These are phyloP conservation scores for Rostratula benghalensis DNA, from an alignment of 2,113 vertebrate genomes.

Conservation along the genomic window DNA sequence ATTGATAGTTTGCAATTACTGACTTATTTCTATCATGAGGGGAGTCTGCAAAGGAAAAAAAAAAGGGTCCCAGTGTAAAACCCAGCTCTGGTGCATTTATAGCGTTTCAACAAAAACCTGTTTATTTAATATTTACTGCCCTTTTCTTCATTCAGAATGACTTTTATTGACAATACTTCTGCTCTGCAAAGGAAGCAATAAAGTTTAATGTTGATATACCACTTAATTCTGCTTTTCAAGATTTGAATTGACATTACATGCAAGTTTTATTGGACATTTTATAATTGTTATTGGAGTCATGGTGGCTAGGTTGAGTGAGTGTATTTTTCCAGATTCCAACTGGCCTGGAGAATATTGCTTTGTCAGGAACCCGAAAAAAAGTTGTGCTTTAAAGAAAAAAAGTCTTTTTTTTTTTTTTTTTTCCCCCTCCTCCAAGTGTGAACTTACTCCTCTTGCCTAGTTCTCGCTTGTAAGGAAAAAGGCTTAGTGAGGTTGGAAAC, in stretches of 20 bases:
- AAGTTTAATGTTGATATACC: slow-evolving; percentile 77
- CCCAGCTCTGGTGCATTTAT: slow-evolving; percentile 51
- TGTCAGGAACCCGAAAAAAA: slow-evolving; percentile 39
- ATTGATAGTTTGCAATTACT: slow-evolving; percentile 69
- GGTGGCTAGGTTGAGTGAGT: slow-evolving; percentile 66
- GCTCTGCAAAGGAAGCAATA: slow-evolving; percentile 74
- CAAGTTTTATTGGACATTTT: slow-evolving; percentile 75
- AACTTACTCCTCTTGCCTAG: slow-evolving; percentile 13
- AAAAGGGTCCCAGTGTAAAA: slow-evolving; percentile 48
- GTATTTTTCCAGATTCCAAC: slow-evolving; percentile 63
- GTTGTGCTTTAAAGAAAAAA: background rate
- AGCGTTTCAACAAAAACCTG: slow-evolving; percentile 67
- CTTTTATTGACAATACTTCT: slow-evolving; percentile 74
- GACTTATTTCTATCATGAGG: slow-evolving; percentile 28
- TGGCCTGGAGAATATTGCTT: slow-evolving; percentile 60
- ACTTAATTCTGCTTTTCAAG: slow-evolving; percentile 77
- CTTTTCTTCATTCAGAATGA: slow-evolving; percentile 71
- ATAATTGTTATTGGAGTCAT: slow-evolving; percentile 80
- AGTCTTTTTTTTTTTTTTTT: background rate
- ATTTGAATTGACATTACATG: slow-evolving; percentile 76
- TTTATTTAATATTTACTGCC: slow-evolving; percentile 70
- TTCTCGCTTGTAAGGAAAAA: background rate
- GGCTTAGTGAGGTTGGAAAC: background rate
- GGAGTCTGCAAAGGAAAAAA: slow-evolving; percentile 29
- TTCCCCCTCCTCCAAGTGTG: background rate